These are phyloP conservation scores for Stenodera caucasica DNA, from an alignment of 2,888 invertebrate species.

Conservation along the genomic window DNA sequence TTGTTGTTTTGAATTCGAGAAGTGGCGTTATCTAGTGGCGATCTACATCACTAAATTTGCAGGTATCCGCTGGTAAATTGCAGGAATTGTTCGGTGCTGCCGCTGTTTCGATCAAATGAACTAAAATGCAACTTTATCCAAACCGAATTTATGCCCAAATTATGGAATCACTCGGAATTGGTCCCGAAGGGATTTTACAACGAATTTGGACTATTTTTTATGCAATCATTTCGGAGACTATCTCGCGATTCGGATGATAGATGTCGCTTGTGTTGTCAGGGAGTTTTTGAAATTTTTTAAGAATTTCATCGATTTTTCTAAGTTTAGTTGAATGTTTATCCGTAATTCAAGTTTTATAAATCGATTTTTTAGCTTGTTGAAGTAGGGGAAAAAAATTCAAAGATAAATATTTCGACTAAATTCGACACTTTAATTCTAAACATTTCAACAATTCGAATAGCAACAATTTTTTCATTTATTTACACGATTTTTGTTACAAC, in stretches of 20 bases:
- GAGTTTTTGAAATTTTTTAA: neutral
- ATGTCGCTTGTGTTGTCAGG: conserved; percentile 11
- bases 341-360: no score
- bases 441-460: neutral
- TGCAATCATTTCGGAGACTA: no score
- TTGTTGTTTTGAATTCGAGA: neutral
- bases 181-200: no score
- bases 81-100: conserved; percentile 24
- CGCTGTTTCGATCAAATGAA: conserved; percentile 11
- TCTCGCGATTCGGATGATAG: conserved; percentile 17
- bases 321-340: no score
- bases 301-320: neutral
- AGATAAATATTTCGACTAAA: conserved; percentile 1
- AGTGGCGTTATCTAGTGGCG: conserved; percentile 17
- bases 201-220: no score
- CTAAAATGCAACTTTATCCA: neutral
- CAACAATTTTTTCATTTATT: conserved; percentile 1
- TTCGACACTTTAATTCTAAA: conserved; percentile 4
- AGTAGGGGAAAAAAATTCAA: neutral
- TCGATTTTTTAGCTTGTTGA: neutral
- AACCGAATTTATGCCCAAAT: no score
- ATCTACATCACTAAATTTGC: neutral
- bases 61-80: conserved; percentile 22
- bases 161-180: no score
- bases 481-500: neutral